Base-by-base conservation (phyloP, 2,888 invertebrate genomes). In the Tipula vernalis region DNA sequence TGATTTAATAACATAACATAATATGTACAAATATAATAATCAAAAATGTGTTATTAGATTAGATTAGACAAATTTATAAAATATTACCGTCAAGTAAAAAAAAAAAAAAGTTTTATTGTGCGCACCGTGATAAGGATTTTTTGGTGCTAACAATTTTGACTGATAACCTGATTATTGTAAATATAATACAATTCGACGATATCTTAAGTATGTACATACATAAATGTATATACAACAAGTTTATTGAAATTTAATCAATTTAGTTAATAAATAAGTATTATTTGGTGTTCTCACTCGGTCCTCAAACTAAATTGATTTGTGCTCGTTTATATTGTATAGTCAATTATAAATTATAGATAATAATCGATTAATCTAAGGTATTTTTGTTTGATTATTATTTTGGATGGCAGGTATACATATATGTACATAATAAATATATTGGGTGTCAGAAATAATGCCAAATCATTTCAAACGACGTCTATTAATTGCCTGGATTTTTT, bases 1-100 rank as follows among this genome's bases (percentile, higher is more conserved):
- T 84, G 84, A 84, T 84, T 84, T 84, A 84, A 84, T 84, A 84
- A 84, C 84, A n/a, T 15, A 41, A 84, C 84, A 84, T 84, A 84
- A 28, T 39, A 15, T 39, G 15, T 39, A 39, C 39, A 84, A 5
- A 51, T 51, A 51, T 51, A 51, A 51, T 51, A 51, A 51, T 51
- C 51, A 51, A 51, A 28, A 71, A 28, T 13, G 8, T 71, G 12
- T 28, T 10, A 10, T 71, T 71, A 71, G 71, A 71, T 71, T 28
- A 71, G 71, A 71, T 71, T 71, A 71, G 71, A 71, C 28, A 10
- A 8, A 71, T 71, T 6, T 6, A 71, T 71, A 51, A 15, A 10
- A 51, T 51, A 51, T 51, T 51, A 71, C 28, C 71, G 71, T 71
- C 71, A 71, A 71, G 71, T 28, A 71, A 28, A 71, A 71, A 71